Conservation (phyloP, 1,140 invertebrate species). For the Trissolcus basalis region DNA sequence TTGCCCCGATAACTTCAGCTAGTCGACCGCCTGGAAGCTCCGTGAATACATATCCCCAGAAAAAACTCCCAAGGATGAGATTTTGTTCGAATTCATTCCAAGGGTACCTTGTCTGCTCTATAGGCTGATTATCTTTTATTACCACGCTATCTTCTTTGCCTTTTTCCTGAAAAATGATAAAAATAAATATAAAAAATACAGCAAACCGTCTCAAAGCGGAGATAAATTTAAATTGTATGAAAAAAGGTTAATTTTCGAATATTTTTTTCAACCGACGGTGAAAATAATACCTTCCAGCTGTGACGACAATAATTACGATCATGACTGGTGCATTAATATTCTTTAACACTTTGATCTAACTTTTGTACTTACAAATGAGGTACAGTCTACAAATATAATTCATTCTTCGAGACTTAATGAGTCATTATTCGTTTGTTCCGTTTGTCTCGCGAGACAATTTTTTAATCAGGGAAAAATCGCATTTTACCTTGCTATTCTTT, state of each 20-base stretch:
- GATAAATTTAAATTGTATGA: too few relatives aligned
- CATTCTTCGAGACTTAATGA: slow-evolving; percentile 3
- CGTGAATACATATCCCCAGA: slow-evolving; percentile 92
- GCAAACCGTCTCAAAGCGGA: too few relatives aligned
- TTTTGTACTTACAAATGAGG: slow-evolving; percentile 29
- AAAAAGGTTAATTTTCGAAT: too few relatives aligned
- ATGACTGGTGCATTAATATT: slow-evolving; percentile 20
- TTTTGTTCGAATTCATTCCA: slow-evolving; percentile 87
- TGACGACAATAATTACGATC: slow-evolving; percentile 9
- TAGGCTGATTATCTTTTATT: slow-evolving; percentile 33
- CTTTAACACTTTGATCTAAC: slow-evolving; percentile 32
- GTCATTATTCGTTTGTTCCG: neutral
- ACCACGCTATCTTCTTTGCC: slow-evolving; percentile 11
- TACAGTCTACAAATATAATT: slow-evolving; percentile 7
- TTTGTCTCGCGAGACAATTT: neutral
- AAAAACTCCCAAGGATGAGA: slow-evolving; percentile 88
- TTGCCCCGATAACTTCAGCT: slow-evolving; percentile 88
- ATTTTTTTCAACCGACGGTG: neutral
- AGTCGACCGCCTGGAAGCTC: slow-evolving; percentile 91
- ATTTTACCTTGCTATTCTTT: too few relatives aligned
- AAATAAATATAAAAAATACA: neutral
- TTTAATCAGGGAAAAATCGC: too few relatives aligned
- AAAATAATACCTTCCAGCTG: neutral
- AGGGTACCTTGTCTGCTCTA: slow-evolving; percentile 76
- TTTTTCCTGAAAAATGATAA: slow-evolving; percentile 15